phyloP scores from a whole-genome alignment of 2,888 invertebrate genomes.

The Cheilosia impressa region DNA sequence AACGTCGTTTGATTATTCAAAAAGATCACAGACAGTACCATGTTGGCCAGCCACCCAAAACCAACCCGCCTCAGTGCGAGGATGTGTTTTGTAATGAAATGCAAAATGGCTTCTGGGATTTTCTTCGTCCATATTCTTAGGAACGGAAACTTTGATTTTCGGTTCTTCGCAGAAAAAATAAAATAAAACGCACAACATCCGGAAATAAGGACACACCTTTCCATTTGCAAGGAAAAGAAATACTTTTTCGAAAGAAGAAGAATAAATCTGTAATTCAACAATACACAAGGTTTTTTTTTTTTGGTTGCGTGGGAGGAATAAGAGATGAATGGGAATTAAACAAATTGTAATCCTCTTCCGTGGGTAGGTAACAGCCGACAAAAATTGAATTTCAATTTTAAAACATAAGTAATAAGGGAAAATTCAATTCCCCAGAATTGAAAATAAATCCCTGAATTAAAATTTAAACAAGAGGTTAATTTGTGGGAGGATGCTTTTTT shows the following conservation, averaged over 20 bases:
- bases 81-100: conserved; percentile 66
- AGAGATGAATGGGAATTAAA: conserved; percentile 48
- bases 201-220: conserved; percentile 33
- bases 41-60: conserved; percentile 37
- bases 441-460: conserved; percentile 55
- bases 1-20: conserved; percentile 68
- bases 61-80: background rate
- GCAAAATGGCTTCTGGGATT: conserved; percentile 72
- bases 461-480: conserved; percentile 18
- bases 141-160: conserved; percentile 54
- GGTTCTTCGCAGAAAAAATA: conserved; percentile 28
- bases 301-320: background rate
- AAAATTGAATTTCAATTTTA: conserved; percentile 68
- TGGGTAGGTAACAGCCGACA: background rate
- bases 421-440: conserved; percentile 51
- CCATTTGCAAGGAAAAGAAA: background rate
- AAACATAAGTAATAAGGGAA: conserved; percentile 61
- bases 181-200: conserved; percentile 16
- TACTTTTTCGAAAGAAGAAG: conserved; percentile 5
- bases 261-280: conserved; percentile 72
- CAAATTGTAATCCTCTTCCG: conserved; percentile 64
- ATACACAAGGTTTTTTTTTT: conserved; percentile 35
- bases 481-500: background rate
- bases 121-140: background rate
- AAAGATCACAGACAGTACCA: conserved; percentile 67